Evolutionary conservation across 2,797 vertebrate genomes (phyloP), one percentile per base, ranked within the genome.

Genomic region (Harpagifer antarcticus): DNA sequence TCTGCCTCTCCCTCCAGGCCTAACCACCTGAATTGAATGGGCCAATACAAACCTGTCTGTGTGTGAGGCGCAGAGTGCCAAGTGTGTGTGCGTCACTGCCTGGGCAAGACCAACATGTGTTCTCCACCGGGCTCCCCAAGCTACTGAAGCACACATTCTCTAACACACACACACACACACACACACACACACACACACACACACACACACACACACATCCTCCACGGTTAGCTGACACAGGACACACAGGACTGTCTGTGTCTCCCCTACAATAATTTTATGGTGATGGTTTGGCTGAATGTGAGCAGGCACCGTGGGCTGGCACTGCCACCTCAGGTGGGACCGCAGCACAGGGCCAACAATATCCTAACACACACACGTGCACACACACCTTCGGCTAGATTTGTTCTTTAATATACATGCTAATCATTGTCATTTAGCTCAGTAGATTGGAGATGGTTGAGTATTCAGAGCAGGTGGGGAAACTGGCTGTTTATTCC

Each of bases 51-150:
- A 88, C 86, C 89, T 92, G 87, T 89, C 88, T 94, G 93, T 95
- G 92, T 94, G 93, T 86, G 87, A 86, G 88, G 82, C 65, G 79
- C 89, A 82, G 49, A 87, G 93, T 92, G 94, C 94, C 81, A 88
- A 93, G 92, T 91, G 93, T 93, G 94, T 94, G 93, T 95, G 94
- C 94, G 95, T 95, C 94, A 95, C 93, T 88, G 56, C 75, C 84
- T 79, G 88, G 87, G 88, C 89, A 89, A 92, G 90, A 93, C 90
- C 90, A 81, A 89, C 88, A 86, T 87, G 86, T 78, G 89, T 89
- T 91, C 92, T 88, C 84, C 83, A 47, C 73, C 68, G 76, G 81
- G 82, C 88, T 90, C 81, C 87, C 69, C 74, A 14, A 89, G 84
- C 84, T 63, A 67, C 88, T 87, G 81, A 90, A 77, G 77, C 86